Evolutionary conservation across 2,888 invertebrate genomes (phyloP), one percentile per base, ranked within the genome.

Genomic region (Polylopha cassiicola): DNA sequence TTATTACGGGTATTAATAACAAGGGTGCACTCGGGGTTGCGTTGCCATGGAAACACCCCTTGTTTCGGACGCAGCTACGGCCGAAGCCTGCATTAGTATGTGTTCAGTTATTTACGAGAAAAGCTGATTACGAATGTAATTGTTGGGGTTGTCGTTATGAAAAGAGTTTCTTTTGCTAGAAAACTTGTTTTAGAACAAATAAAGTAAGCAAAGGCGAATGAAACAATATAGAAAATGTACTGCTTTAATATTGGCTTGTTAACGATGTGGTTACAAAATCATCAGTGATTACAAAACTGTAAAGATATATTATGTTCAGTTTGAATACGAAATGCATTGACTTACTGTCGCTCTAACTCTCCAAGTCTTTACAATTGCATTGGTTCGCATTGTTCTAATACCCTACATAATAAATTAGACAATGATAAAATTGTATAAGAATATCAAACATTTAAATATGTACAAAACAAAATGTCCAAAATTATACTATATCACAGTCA

Each of bases 1-100:
- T 85, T 82, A 85, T 84, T 84, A 73, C 73, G 69, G 75, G 82
- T 82, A 85, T 85, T 85, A 84, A 84, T 85, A 82, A 82, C 82
- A 77, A 82, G 84, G 85, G 85, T 80, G 80, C 77, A 77, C 67
- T 69, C 61, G 63, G 80, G 78, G 74, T 63, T 61, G 61, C 58
- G 81, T 84, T 66, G 64, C 62, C 67, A 82, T 81, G 61, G 82
- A 59, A 84, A 84, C 85, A 56, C 85, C 84, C 84, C 61, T 58
- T 61, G 63, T 46, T 60, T 63, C 54, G 62, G 55, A 65, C 73
- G 71, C 73, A 80, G 79, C 77, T 82, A 76, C 78, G 70, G 63
- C 61, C 60, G 58, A 60, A 60, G 55, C 53, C 48, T 54, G 58
- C 62, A 71, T 70, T 66, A 64, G 72, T 71, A 73, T 65, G 65